Conservation (phyloP, 2,797 vertebrate genomes). For the Garrulus glandarius region DNA sequence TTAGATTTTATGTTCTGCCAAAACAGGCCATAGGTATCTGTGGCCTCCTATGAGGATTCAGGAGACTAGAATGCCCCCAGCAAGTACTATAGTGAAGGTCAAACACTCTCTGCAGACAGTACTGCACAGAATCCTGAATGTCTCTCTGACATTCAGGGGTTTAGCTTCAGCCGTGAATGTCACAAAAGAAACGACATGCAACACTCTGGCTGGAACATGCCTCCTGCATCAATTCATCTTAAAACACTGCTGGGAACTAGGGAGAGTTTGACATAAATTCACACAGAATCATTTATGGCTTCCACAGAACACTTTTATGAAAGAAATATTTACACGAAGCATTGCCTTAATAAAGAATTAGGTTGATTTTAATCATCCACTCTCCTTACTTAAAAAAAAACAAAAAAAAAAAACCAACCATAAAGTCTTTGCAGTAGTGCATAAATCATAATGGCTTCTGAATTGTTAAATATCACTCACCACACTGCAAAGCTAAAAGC, state of each 20-base stretch:
- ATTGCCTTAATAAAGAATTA: slow-evolving; percentile 41
- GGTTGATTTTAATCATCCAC: neutral
- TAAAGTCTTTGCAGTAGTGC: neutral
- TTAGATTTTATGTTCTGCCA: neutral
- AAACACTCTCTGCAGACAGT: slow-evolving; percentile 33
- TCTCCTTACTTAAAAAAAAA: slow-evolving; percentile 21
- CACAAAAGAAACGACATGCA: neutral
- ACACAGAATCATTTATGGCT: neutral
- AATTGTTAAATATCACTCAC: neutral
- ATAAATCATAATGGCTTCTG: slow-evolving; percentile 4
- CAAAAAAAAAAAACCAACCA: too few relatives aligned
- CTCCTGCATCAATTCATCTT: slow-evolving; percentile 3
- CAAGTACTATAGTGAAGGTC: slow-evolving; percentile 37
- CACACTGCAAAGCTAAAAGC: slow-evolving; percentile 4
- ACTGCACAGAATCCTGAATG: slow-evolving; percentile 14
- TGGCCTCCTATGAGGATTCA: slow-evolving; percentile 22
- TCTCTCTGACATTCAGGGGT: slow-evolving; percentile 46
- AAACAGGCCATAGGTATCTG: neutral
- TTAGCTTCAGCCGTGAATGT: slow-evolving; percentile 31
- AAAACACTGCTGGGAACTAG: slow-evolving; percentile 31
- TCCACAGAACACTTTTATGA: neutral
- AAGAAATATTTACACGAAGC: slow-evolving; percentile 39
- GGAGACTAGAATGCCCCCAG: slow-evolving; percentile 40
- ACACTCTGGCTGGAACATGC: neutral
- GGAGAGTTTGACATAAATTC: slow-evolving; percentile 17